Conservation (phyloP, 2,888 invertebrate species). For the Pseudococcus jackbeardsleyi region DNA sequence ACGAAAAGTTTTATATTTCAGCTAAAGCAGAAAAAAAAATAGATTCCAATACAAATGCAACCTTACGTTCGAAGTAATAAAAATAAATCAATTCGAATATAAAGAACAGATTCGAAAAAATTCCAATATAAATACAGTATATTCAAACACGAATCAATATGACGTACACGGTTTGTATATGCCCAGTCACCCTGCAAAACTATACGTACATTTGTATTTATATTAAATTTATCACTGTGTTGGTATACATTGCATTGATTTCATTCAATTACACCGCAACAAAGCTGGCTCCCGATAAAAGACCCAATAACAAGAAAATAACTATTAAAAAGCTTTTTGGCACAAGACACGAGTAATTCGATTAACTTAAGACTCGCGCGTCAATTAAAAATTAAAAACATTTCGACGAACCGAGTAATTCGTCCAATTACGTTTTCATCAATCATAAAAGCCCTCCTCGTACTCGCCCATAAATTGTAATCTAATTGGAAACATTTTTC, state of each 20-base stretch:
- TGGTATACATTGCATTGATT: slow-evolving; percentile 17
- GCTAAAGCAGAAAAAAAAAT: not conserved
- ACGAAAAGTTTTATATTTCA: not conserved
- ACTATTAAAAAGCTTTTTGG: not conserved
- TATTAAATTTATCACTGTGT: not conserved
- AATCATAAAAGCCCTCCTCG: slow-evolving; percentile 1
- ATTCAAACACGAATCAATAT: not conserved
- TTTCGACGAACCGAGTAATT: slow-evolving; percentile 8
- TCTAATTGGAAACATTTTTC: slow-evolving; percentile 20
- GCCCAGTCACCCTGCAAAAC: slow-evolving; percentile 1
- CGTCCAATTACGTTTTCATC: slow-evolving; percentile 10
- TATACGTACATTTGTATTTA: not conserved
- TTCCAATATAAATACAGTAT: not conserved
- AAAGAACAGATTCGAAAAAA: slow-evolving; percentile 26
- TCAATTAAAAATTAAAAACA: slow-evolving; percentile 42
- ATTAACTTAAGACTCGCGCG: slow-evolving; percentile 5
- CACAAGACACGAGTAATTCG: slow-evolving; percentile 12
- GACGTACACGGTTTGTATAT: not conserved
- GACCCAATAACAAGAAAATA: slow-evolving; percentile 7
- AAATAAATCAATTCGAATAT: slow-evolving; percentile 31
- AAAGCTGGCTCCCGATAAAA: not conserved
- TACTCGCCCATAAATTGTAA: slow-evolving; percentile 5
- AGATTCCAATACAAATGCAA: not conserved
- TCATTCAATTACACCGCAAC: slow-evolving; percentile 4
- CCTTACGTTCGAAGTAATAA: not conserved